A percentile compares a stretch with the other conserved stretches of the same genome.
These are phyloP conservation scores for Chelonoidis abingdonii DNA, from an alignment of 2,113 vertebrate species.

Conservation along the genomic window DNA sequence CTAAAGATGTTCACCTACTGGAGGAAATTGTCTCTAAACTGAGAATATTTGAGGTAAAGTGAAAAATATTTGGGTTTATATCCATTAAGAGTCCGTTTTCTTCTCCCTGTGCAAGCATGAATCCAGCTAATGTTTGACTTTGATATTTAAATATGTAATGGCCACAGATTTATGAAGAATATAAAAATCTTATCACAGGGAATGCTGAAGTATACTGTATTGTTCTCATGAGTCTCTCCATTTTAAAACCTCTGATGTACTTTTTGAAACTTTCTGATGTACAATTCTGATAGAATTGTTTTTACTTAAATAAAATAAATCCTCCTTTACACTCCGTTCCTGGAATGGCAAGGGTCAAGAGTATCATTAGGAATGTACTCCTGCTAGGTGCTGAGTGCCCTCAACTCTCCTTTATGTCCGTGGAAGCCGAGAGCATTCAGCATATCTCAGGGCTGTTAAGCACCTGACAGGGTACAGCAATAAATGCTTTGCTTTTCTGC, in stretches of 20 bases:
- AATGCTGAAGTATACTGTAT: not conserved
- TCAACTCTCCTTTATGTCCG: not conserved
- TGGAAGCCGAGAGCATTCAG: not conserved
- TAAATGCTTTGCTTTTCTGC: not conserved
- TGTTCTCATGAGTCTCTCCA: not conserved
- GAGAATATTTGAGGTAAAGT: conserved; percentile 88
- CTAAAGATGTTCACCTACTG: conserved; percentile 84
- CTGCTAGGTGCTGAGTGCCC: not conserved
- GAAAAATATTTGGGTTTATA: not conserved
- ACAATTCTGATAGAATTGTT: not conserved
- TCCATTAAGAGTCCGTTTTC: not conserved
- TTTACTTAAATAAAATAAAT: not conserved
- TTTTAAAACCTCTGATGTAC: not conserved
- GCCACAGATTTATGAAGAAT: not conserved
- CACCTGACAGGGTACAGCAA: not conserved
- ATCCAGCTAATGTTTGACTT: not conserved
- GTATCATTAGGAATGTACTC: not conserved
- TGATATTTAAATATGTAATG: not conserved
- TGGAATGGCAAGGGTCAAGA: not conserved
- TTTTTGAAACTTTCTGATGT: no score
- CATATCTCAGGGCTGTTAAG: not conserved
- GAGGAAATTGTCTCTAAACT: conserved; percentile 89
- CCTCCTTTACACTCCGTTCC: not conserved
- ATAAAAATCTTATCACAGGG: not conserved
- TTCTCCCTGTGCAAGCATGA: not conserved